Evolutionary conservation across 2,888 invertebrate genomes (phyloP).

Genomic region (Aleiodes alternator): DNA sequence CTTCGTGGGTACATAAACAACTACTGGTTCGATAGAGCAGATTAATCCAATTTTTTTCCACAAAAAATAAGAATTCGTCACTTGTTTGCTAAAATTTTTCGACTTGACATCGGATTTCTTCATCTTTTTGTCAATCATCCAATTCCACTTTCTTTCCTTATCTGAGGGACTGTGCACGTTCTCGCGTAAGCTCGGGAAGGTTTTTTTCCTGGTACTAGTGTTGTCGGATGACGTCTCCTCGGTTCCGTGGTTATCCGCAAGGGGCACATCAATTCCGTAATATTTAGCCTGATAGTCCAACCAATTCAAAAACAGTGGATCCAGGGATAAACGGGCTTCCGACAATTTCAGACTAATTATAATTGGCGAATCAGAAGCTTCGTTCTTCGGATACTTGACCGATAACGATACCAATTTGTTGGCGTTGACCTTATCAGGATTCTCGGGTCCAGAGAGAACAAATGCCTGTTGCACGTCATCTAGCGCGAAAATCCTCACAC

Average conservation of each 20-base stretch:
- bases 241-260: slow-evolving; percentile 52
- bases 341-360: slow-evolving; percentile 76
- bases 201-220: slow-evolving; percentile 65
- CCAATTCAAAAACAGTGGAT: slow-evolving; percentile 82
- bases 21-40: slow-evolving; percentile 79
- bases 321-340: slow-evolving; percentile 78
- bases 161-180: slow-evolving; percentile 74
- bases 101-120: slow-evolving; percentile 6
- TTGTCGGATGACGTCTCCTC: slow-evolving; percentile 68
- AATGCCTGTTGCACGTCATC: slow-evolving; percentile 77
- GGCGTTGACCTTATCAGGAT: slow-evolving; percentile 48
- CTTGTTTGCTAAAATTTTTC: slow-evolving; percentile 45
- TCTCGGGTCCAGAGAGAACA: slow-evolving; percentile 78
- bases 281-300: slow-evolving; percentile 78
- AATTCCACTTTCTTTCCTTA: slow-evolving; percentile 59
- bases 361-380: slow-evolving; percentile 52
- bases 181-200: slow-evolving; percentile 71
- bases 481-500: slow-evolving; percentile 77
- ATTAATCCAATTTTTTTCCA: slow-evolving; percentile 78
- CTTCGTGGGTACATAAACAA: slow-evolving; percentile 79
- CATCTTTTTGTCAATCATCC: slow-evolving; percentile 16
- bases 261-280: slow-evolving; percentile 54
- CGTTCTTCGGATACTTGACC: slow-evolving; percentile 71
- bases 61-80: slow-evolving; percentile 76
- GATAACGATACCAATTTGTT: slow-evolving; percentile 66